phyloP scores from a whole-genome alignment of 2,888 invertebrate genomes.

The Troides oblongomaculatus region DNA sequence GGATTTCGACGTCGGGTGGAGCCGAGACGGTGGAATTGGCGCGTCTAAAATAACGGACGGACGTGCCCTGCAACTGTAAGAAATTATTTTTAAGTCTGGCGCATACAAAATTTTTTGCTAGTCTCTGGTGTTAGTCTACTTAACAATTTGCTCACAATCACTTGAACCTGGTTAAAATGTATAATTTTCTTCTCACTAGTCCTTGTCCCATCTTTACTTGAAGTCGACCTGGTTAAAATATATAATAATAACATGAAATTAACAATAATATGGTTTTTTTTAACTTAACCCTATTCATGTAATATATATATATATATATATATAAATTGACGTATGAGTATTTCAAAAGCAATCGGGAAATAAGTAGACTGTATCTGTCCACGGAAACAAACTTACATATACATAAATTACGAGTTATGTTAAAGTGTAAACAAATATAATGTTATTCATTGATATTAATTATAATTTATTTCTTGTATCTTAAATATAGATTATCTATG shows the following conservation, averaged over 20 bases:
- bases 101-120: constrained; percentile 23
- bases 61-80: constrained; percentile 70
- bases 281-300: background rate
- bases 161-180: background rate
- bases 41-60: constrained; percentile 66
- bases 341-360: no score
- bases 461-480: no score
- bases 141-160: background rate
- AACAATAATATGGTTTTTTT: background rate
- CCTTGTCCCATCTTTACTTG: no score
- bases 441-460: no score
- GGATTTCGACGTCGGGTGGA: constrained; percentile 52
- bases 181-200: background rate
- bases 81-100: constrained; percentile 59
- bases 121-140: background rate
- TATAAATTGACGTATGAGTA: no score
- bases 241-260: background rate
- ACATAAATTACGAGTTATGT: no score
- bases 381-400: no score
- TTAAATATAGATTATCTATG: no score
- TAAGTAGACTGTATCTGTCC: no score
- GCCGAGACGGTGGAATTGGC: constrained; percentile 62
- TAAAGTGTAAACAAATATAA: no score
- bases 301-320: no score
- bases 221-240: background rate